Base-by-base conservation (phyloP, 2,113 vertebrate genomes). In the Syngnathus typhle region DNA sequence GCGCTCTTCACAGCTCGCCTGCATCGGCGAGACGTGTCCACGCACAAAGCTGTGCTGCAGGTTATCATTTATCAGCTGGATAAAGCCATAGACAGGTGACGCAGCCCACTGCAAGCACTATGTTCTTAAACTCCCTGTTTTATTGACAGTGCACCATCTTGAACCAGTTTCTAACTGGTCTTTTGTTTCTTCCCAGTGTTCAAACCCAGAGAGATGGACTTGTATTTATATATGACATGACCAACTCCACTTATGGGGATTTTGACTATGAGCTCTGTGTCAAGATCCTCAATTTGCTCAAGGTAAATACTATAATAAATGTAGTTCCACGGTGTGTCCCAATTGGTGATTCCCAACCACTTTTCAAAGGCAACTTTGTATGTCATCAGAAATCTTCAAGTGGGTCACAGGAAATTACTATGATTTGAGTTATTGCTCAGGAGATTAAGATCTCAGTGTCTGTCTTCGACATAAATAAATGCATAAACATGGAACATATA, bases 141-240 rank as follows among this genome's bases (percentile, higher is more conserved):
- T 61, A 21, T 44, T 44, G 16, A 44, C 21, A 44, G 5, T 43
- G 52, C 5, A 16, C 12, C n/a, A 44, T 32, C 63, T 15, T 27
- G 19, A 15, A 43, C 11, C 62, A 47, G 12, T 81, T 44, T n/a
- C 60, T 49, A 49, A 43, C 18, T 69, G 27, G 63, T 69, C 38
- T 74, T 77, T 1, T 0, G 41, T 77, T 46, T 77, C 5, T 79
- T 41, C 43, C 3, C 63, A 93, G 91, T 79, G 1, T 82, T 63
- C 88, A 93, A 85, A 93, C 91, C 59, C 91, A 93, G 80, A 87
- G 87, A 79, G 91, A 91, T 1, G 91, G 91, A 10, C 90, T 93
- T n/a, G 85, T 93, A 82, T 93, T 93, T 85, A 92, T 93, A 84
- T 93, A 93, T 46, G 91, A 93, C 81, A 93, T 93, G 91, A 93